Percentiles rank a stretch among this genome's conserved stretches.
These are phyloP conservation scores for Athrips mouffetella DNA, from an alignment of 2,888 invertebrate species.

Conservation along the genomic window DNA sequence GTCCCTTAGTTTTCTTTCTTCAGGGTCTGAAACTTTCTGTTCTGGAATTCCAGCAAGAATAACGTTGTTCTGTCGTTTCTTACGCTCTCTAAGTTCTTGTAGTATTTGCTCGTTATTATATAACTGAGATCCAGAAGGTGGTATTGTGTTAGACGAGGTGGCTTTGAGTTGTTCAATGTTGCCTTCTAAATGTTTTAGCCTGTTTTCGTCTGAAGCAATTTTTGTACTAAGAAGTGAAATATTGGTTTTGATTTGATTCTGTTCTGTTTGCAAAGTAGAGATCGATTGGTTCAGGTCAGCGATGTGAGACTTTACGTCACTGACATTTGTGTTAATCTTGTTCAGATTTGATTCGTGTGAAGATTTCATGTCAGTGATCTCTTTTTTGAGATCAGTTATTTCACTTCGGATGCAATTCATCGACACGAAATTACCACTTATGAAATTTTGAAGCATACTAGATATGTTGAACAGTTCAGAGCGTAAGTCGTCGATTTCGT, in stretches of 20 bases:
- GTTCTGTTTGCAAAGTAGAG: constrained; percentile 10
- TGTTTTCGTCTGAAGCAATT: constrained; percentile 12
- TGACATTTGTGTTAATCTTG: no score
- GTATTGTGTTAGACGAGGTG: background rate
- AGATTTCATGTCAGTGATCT: no score
- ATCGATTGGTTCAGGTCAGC: no score
- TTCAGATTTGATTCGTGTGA: no score
- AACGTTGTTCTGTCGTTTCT: background rate
- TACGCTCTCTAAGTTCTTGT: constrained; percentile 10
- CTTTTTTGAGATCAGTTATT: no score
- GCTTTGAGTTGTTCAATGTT: constrained; percentile 8
- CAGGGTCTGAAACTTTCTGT: background rate
- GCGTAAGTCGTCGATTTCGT: no score
- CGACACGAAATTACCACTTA: no score
- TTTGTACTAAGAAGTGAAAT: constrained; percentile 8
- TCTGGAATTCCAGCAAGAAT: constrained; percentile 10
- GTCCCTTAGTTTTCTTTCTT: constrained; percentile 5
- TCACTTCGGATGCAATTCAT: no score
- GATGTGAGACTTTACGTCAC: no score
- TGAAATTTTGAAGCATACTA: no score
- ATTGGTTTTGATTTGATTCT: constrained; percentile 16
- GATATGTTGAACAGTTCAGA: no score
- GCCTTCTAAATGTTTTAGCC: constrained; percentile 10
- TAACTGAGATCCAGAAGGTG: constrained; percentile 1
- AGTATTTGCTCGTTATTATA: constrained; percentile 8